These are phyloP conservation scores for Drosophila lini DNA, from an alignment of 1,140 invertebrate genomes.

Conservation along the genomic window DNA sequence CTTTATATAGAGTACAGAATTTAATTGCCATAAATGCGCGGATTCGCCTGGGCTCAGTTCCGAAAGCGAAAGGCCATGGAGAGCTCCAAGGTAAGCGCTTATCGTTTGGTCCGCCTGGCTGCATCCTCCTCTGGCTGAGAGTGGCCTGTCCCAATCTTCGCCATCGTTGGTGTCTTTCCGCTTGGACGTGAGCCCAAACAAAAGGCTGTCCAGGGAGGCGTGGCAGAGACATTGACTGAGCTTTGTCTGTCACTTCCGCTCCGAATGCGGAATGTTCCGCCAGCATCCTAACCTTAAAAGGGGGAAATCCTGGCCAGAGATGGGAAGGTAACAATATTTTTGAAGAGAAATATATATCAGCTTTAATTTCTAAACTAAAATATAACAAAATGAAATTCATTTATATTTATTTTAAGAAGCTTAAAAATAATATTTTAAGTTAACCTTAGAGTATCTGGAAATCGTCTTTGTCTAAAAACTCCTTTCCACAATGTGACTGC, in stretches of 20 bases:
- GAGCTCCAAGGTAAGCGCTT: conserved; percentile 35
- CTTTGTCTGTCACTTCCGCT: conserved; percentile 44
- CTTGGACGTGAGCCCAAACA: conserved; percentile 47
- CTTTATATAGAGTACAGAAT: conserved; percentile 27
- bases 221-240: conserved; percentile 39
- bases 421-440: neutral
- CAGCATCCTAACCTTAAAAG: neutral
- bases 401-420: neutral
- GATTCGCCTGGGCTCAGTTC: conserved; percentile 5
- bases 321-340: neutral
- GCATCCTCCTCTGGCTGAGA: neutral
- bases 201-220: conserved; percentile 19
- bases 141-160: conserved; percentile 28
- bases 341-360: neutral
- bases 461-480: neutral
- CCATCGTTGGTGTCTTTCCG: conserved; percentile 36
- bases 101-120: conserved; percentile 35
- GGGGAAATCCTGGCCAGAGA: neutral
- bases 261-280: conserved; percentile 14
- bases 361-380: neutral
- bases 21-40: conserved; percentile 67
- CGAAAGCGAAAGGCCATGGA: neutral
- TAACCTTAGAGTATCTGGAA: conserved; percentile 8
- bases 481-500: conserved; percentile 6
- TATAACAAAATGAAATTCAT: neutral